Base-by-base conservation (phyloP, 2,888 invertebrate genomes). In the Theretra japonica region DNA sequence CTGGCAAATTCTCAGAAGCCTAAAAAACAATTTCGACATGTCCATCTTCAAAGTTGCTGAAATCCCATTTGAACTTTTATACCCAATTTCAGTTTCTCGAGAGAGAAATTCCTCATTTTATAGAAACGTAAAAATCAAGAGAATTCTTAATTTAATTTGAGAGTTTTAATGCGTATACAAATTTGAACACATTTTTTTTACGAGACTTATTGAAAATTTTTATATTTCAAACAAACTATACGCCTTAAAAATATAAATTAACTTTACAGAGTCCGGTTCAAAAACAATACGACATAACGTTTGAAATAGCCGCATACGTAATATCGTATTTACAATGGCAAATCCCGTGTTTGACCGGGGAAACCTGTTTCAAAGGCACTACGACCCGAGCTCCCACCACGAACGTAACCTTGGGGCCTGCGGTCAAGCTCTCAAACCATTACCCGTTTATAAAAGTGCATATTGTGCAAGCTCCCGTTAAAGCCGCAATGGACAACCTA, bases 351-450 rank as follows among this genome's bases (percentile, higher is more conserved):
- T 80, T 84, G 80, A 80, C 83, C 80, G 80, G 78, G 75, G 74
- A 79, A 88, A 88, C 88, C 87, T 80, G 89, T 88, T 86, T 77
- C 78, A 80, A 79, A 78, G 75, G 74, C 79, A 74, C 74, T 79
- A 71, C 75, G 79, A 77, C 80, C 77, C 78, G 72, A 74, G 48
- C 76, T 75, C 72, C 76, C 74, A 76, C 77, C 74, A 75, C 69
- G 30, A 70, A 53, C 30, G 30, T 79, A 76, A 83, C 82, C 81
- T 83, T 84, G 81, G 77, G 23, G 23, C 23, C 57, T 28, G 62
- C 56, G 21, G 19, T 33, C 53, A 69, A 30, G 68, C 17, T 75
- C 60, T 57, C 53, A 41, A 75, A 75, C 78, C 79, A 80, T 77
- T 77, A 74, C 78, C 68, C 62, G 72, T 75, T 72, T 65, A 71